phyloP scores from a whole-genome alignment of 2,113 vertebrate species.

The Apodemus speciosus region DNA sequence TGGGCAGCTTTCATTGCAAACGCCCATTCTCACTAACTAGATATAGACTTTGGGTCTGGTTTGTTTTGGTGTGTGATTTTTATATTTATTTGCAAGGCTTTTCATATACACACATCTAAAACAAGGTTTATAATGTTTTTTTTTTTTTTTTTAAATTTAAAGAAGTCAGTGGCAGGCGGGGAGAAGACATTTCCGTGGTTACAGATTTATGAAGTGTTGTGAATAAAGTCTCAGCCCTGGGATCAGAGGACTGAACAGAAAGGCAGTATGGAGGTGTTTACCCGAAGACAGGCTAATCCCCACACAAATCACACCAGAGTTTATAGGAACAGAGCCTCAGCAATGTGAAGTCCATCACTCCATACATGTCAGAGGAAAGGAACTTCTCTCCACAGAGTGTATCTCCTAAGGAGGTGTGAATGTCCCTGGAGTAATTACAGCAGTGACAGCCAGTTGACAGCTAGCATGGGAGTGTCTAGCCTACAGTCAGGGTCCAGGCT shows the following conservation, averaged over 20 bases:
- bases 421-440: neutral
- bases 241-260: conserved; percentile 44
- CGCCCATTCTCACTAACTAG: neutral
- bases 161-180: neutral
- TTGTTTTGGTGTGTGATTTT: neutral
- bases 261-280: conserved; percentile 6
- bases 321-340: neutral
- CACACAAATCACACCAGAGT: conserved; percentile 41
- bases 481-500: neutral
- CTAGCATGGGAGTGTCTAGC: neutral
- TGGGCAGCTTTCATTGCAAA: neutral
- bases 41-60: neutral
- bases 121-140: neutral
- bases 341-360: neutral
- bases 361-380: too few relatives aligned
- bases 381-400: neutral
- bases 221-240: neutral
- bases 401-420: neutral
- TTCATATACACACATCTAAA: neutral
- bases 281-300: conserved; percentile 56
- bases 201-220: conserved; percentile 35
- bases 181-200: neutral
- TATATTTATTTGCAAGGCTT: neutral
- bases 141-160: neutral
- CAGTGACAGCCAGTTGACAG: neutral